A percentile compares a stretch with the other conserved stretches of the same genome.
phyloP scores from a whole-genome alignment of 2,113 vertebrate genomes.

The Phyllostomus hastatus region DNA sequence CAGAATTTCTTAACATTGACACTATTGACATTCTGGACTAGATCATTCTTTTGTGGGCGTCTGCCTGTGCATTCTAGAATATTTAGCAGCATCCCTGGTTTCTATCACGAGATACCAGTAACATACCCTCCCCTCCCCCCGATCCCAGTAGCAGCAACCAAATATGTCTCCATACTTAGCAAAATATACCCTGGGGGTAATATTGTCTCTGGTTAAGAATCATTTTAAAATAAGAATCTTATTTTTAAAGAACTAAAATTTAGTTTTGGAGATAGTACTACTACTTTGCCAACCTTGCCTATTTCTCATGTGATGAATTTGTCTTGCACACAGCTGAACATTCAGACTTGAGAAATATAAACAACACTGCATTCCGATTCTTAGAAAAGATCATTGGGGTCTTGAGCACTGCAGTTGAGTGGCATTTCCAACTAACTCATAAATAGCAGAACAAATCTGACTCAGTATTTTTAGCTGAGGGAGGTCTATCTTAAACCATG shows the following conservation, averaged over 20 bases:
- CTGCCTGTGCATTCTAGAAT: not conserved
- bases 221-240: not conserved
- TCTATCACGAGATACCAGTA: not conserved
- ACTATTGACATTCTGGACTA: not conserved
- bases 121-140: not conserved
- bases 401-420: not conserved
- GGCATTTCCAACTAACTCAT: constrained; percentile 44
- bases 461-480: constrained; percentile 50
- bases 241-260: constrained; percentile 17
- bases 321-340: not conserved
- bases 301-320: not conserved
- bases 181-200: not conserved
- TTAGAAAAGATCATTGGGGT: not conserved
- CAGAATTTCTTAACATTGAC: not conserved
- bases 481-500: constrained; percentile 49
- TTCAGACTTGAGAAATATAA: constrained; percentile 8
- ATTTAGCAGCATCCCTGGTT: not conserved
- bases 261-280: not conserved
- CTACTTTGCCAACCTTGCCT: not conserved
- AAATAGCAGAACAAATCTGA: constrained; percentile 25
- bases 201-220: not conserved
- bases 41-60: not conserved
- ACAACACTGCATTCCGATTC: not conserved
- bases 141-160: not conserved
- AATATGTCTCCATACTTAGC: not conserved